A percentile compares a stretch with the other conserved stretches of the same genome.
phyloP scores from a whole-genome alignment of 2,113 vertebrate species.

The Capreolus pygargus region DNA sequence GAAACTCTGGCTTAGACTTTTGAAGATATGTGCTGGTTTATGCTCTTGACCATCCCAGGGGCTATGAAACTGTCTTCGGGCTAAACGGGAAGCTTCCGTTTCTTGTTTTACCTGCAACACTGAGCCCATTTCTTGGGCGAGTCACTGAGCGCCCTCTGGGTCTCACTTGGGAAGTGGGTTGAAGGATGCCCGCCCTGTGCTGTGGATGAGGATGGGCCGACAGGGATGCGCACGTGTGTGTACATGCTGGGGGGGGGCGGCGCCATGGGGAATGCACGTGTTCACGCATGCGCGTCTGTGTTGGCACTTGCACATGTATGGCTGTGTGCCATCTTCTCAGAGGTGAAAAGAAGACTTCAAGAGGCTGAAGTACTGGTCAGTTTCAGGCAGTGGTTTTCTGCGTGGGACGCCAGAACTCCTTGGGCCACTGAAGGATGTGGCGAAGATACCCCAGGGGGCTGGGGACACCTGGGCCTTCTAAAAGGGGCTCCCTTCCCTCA shows the following conservation, averaged over 20 bases:
- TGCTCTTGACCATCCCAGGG: background rate
- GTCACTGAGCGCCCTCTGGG: background rate
- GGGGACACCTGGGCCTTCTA: background rate
- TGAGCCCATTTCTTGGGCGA: background rate
- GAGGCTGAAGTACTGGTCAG: accelerated
- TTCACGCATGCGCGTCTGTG: accelerated
- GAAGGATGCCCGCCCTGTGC: background rate
- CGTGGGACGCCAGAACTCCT: background rate
- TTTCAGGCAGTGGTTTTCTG: background rate
- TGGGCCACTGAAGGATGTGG: background rate
- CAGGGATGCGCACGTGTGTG: accelerated
- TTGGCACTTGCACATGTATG: accelerated
- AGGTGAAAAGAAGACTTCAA: background rate
- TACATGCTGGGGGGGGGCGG: accelerated
- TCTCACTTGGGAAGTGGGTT: background rate
- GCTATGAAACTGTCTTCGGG: background rate
- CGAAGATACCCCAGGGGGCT: background rate
- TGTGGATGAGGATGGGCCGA: accelerated
- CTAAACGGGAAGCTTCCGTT: background rate
- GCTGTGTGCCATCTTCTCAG: background rate
- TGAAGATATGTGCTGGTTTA: background rate
- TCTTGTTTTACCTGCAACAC: background rate
- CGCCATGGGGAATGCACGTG: accelerated
- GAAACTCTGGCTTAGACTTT: background rate
- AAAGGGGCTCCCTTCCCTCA: background rate